Percentiles rank a stretch among this genome's conserved stretches.
phyloP scores from a whole-genome alignment of 2,888 invertebrate genomes.

The Crepidodera aurea region DNA sequence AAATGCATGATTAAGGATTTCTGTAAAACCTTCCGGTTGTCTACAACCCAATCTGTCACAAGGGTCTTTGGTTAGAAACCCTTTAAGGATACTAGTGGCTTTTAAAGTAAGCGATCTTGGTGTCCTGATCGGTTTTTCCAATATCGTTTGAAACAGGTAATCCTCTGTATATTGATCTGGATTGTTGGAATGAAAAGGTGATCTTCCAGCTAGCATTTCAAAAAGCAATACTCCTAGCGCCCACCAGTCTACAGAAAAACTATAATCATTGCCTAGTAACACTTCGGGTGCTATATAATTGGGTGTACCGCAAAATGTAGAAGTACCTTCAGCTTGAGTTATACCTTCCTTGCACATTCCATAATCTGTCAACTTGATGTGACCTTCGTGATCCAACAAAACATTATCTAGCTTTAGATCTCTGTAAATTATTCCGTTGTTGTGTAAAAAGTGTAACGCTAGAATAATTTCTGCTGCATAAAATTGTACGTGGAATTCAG shows the following conservation, averaged over 20 bases:
- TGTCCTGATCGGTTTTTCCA: slow-evolving; percentile 98
- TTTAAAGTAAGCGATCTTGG: slow-evolving; percentile 97
- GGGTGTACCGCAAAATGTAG: slow-evolving; percentile 97
- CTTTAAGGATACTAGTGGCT: slow-evolving; percentile 95
- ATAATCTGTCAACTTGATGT: slow-evolving; percentile 98
- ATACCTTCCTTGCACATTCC: slow-evolving; percentile 99
- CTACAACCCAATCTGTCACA: slow-evolving; percentile 95
- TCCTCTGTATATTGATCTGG: slow-evolving; percentile 99
- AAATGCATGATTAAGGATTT: slow-evolving; percentile 96
- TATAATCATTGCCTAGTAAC: slow-evolving; percentile 91
- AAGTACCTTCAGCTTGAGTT: slow-evolving; percentile 92
- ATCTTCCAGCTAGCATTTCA: slow-evolving; percentile 98
- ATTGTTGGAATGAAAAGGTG: slow-evolving; percentile 97
- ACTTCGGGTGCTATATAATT: slow-evolving; percentile 99
- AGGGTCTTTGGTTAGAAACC: slow-evolving; percentile 98
- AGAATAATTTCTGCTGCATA: slow-evolving; percentile 99
- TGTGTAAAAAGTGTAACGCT: slow-evolving; percentile 96
- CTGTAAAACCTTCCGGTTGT: slow-evolving; percentile 86
- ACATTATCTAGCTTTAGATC: slow-evolving; percentile 98
- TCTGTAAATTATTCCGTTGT: slow-evolving; percentile 97
- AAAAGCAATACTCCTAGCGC: slow-evolving; percentile 95
- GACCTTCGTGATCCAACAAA: slow-evolving; percentile 96
- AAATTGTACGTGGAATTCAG: slow-evolving; percentile 95
- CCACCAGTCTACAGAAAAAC: slow-evolving; percentile 97
- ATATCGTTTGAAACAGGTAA: slow-evolving; percentile 94